Evolutionary conservation across 2,888 invertebrate species (phyloP).

Genomic region (Netelia inedita): DNA sequence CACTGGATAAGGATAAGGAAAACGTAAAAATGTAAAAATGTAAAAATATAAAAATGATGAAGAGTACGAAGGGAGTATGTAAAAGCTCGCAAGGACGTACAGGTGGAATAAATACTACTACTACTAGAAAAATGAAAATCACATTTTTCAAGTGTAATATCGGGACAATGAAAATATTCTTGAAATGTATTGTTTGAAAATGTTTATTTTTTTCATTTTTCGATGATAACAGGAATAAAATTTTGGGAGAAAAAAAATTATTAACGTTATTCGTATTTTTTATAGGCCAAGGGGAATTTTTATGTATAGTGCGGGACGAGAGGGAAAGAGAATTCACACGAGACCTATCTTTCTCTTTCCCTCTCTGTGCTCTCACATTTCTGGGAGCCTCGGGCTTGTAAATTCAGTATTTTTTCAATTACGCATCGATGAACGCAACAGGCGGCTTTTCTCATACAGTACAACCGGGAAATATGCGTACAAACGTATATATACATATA

Average conservation of each 20-base stretch:
- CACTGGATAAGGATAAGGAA: too few relatives aligned
- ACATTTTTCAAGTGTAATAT: too few relatives aligned
- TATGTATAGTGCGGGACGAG: conserved; percentile 8
- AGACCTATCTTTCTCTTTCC: conserved; percentile 7
- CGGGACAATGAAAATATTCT: too few relatives aligned
- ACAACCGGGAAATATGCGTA: conserved; percentile 62
- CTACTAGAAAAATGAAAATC: too few relatives aligned
- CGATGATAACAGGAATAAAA: neutral
- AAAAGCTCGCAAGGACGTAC: too few relatives aligned
- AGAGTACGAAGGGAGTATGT: too few relatives aligned
- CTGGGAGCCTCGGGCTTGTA: conserved; percentile 67
- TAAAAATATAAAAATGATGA: too few relatives aligned
- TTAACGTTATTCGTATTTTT: conserved; percentile 19
- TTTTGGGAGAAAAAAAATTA: neutral
- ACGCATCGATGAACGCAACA: conserved; percentile 80
- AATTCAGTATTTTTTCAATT: conserved; percentile 81
- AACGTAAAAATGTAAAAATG: too few relatives aligned
- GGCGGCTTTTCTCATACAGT: conserved; percentile 80
- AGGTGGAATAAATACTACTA: too few relatives aligned
- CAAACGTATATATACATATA: conserved; percentile 27
- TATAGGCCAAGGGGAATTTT: conserved; percentile 11
- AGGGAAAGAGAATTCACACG: conserved; percentile 41
- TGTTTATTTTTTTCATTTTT: too few relatives aligned
- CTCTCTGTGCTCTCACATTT: conserved; percentile 58
- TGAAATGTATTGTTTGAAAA: too few relatives aligned